Evolutionary conservation across 2,113 vertebrate species (phyloP).

Genomic region (Pitta sordida): DNA sequence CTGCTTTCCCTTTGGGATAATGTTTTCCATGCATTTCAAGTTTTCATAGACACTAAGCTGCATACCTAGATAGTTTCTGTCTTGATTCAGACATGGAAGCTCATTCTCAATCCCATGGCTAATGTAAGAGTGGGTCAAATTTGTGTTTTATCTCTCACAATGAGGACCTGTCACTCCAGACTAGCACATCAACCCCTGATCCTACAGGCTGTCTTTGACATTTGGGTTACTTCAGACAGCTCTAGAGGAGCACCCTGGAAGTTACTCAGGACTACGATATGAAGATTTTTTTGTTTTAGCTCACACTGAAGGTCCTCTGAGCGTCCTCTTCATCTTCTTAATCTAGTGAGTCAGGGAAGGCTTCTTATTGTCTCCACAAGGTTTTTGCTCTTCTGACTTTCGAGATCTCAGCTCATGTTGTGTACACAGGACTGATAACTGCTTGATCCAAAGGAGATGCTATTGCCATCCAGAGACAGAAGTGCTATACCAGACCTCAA

Average conservation of each 20-base stretch:
- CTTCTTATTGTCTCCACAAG: background rate
- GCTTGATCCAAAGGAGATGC: background rate
- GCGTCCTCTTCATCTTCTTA: background rate
- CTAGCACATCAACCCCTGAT: background rate
- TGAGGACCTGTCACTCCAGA: background rate
- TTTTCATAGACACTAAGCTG: background rate
- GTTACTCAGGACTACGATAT: background rate
- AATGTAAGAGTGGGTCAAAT: background rate
- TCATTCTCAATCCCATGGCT: background rate
- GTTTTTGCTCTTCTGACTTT: background rate
- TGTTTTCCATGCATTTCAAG: background rate
- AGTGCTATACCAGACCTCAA: background rate
- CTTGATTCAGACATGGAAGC: background rate
- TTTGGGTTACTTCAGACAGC: background rate
- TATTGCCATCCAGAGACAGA: background rate
- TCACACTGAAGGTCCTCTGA: background rate
- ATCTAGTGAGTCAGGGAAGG: background rate
- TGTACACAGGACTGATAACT: background rate
- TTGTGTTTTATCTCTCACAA: background rate
- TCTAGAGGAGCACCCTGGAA: background rate
- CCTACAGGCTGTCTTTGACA: background rate
- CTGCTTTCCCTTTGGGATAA: background rate
- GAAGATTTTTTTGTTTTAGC: background rate
- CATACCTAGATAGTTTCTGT: background rate
- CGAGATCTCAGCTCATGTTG: background rate